phyloP scores from a whole-genome alignment of 2,888 invertebrate genomes.

The Azorinus chamasolen region DNA sequence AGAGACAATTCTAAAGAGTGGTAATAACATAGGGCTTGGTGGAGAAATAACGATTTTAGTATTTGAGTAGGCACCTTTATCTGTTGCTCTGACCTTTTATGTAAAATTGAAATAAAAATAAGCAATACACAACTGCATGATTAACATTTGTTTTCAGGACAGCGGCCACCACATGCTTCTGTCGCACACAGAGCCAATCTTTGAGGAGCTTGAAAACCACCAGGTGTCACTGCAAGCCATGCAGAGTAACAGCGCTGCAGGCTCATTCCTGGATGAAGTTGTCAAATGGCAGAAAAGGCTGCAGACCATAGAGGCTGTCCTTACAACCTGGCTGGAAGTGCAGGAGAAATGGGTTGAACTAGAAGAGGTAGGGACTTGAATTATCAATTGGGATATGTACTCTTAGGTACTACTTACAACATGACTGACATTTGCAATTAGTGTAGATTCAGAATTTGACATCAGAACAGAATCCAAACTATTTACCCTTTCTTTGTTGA shows the following conservation, averaged over 20 bases:
- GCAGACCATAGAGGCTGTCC: conserved; percentile 85
- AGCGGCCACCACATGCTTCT: conserved; percentile 78
- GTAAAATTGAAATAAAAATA: no score
- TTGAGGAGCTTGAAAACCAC: conserved; percentile 86
- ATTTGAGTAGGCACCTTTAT: no score
- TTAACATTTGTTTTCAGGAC: conserved; percentile 71
- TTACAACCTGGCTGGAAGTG: conserved; percentile 85
- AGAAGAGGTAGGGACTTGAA: conserved; percentile 79
- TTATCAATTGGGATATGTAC: background rate
- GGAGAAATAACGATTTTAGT: no score
- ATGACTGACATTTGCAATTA: no score
- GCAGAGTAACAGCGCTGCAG: conserved; percentile 85
- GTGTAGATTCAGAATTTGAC: no score
- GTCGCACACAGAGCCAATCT: conserved; percentile 83
- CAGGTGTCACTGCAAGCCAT: conserved; percentile 85
- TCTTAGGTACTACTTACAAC: no score
- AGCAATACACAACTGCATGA: no score
- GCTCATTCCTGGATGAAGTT: conserved; percentile 86
- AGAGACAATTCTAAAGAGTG: no score
- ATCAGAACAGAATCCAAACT: no score
- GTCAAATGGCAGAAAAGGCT: conserved; percentile 86
- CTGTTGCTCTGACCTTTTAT: no score
- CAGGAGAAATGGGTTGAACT: conserved; percentile 86
- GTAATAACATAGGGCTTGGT: no score
- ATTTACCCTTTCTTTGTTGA: no score